These are phyloP conservation scores for Aphyosemion australe DNA, from an alignment of 2,113 vertebrate genomes.

Conservation along the genomic window DNA sequence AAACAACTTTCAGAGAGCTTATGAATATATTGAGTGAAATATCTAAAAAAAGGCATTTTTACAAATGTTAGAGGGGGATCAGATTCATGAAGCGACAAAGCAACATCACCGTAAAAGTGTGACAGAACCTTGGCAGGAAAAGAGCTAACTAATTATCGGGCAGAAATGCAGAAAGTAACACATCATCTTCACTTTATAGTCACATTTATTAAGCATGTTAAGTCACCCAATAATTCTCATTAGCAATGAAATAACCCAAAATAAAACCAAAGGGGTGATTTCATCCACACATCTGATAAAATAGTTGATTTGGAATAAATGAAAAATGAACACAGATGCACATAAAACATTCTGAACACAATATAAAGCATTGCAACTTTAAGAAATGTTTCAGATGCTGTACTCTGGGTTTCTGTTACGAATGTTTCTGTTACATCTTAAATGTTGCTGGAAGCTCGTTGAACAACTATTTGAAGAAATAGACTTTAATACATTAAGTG, in stretches of 20 bases:
- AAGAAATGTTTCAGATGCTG: too few relatives aligned
- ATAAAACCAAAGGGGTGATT: background rate
- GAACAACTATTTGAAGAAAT: too few relatives aligned
- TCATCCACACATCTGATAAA: too few relatives aligned
- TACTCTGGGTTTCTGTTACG: too few relatives aligned
- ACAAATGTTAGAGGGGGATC: constrained; percentile 5
- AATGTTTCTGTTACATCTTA: too few relatives aligned
- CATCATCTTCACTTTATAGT: constrained; percentile 25
- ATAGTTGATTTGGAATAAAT: background rate
- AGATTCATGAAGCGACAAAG: constrained; percentile 34
- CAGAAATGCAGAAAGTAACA: constrained; percentile 15
- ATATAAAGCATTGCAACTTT: too few relatives aligned
- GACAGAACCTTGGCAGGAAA: constrained; percentile 42
- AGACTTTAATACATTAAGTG: too few relatives aligned
- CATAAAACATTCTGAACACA: background rate
- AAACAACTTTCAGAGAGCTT: constrained; percentile 19
- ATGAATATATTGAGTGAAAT: constrained; percentile 19
- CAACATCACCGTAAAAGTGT: constrained; percentile 17
- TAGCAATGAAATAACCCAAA: constrained; percentile 12
- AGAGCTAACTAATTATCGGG: constrained; percentile 32
- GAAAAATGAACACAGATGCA: background rate
- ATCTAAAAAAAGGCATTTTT: constrained; percentile 4
- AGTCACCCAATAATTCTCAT: constrained; percentile 36
- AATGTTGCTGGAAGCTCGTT: too few relatives aligned
- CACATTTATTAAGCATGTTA: constrained; percentile 30